Percentiles rank a stretch among this genome's conserved stretches.
phyloP scores from a whole-genome alignment of 2,797 vertebrate genomes.

The Cynopterus sphinx region DNA sequence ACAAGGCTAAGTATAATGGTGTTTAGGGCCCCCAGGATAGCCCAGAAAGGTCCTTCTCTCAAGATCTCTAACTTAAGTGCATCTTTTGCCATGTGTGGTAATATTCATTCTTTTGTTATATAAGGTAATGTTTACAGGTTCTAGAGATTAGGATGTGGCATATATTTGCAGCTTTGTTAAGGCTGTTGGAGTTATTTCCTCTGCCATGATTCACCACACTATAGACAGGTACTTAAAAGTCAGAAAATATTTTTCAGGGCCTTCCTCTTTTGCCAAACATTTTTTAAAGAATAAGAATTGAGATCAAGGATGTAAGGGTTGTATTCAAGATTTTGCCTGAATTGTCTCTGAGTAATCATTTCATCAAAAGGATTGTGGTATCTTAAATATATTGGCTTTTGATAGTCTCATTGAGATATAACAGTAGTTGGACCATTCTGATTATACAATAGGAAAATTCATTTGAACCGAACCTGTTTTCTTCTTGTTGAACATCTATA shows the following conservation, averaged over 20 bases:
- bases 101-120: not conserved
- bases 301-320: not conserved
- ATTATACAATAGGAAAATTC: not conserved
- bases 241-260: not conserved
- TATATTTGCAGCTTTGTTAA: not conserved
- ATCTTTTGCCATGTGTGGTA: not conserved
- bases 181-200: conserved; percentile 24
- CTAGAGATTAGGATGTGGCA: not conserved
- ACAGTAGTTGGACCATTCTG: not conserved
- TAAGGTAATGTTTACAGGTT: not conserved
- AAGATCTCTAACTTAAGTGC: not conserved
- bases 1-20: not conserved
- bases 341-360: not conserved
- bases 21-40: not conserved
- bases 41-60: not conserved
- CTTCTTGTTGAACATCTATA: not conserved
- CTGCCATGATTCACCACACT: not conserved
- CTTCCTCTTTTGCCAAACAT: not conserved
- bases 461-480: conserved; percentile 28
- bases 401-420: not conserved
- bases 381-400: not conserved
- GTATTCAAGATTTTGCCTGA: conserved; percentile 2
- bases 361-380: conserved; percentile 14
- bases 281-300: not conserved
- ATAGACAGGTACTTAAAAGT: not conserved